These are phyloP conservation scores for Camelus dromedarius DNA, from an alignment of 2,113 vertebrate genomes.

Conservation along the genomic window DNA sequence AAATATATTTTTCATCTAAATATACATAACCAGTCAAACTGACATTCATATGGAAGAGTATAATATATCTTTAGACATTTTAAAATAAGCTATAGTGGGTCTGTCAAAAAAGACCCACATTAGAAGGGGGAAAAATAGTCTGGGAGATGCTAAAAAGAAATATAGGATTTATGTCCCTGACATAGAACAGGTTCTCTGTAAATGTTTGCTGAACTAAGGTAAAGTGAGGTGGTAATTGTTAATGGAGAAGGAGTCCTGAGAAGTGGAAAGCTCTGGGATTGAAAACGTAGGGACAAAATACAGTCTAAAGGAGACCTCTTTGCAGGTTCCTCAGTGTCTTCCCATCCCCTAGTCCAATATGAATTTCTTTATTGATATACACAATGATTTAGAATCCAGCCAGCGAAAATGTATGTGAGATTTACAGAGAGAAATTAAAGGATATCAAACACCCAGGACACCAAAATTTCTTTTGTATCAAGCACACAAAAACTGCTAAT, in stretches of 20 bases:
- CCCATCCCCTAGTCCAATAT: neutral
- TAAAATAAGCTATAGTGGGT: neutral
- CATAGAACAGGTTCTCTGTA: neutral
- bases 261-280: neutral
- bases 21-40: neutral
- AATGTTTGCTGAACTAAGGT: conserved; percentile 2
- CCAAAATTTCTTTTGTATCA: conserved; percentile 46
- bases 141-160: neutral
- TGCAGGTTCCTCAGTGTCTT: neutral
- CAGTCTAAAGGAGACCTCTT: neutral
- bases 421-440: conserved; percentile 56
- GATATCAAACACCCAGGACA: neutral
- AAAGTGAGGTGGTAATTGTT: neutral
- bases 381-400: conserved; percentile 45
- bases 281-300: conserved; percentile 17
- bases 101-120: neutral
- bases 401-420: conserved; percentile 12
- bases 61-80: neutral
- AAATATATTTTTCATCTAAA: neutral
- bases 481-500: conserved; percentile 39
- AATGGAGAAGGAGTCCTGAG: neutral
- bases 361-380: neutral
- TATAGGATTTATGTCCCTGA: neutral
- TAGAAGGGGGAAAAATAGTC: neutral
- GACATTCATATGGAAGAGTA: neutral